phyloP scores from a whole-genome alignment of 1,140 invertebrate species.

The Chionoecetes opilio region DNA sequence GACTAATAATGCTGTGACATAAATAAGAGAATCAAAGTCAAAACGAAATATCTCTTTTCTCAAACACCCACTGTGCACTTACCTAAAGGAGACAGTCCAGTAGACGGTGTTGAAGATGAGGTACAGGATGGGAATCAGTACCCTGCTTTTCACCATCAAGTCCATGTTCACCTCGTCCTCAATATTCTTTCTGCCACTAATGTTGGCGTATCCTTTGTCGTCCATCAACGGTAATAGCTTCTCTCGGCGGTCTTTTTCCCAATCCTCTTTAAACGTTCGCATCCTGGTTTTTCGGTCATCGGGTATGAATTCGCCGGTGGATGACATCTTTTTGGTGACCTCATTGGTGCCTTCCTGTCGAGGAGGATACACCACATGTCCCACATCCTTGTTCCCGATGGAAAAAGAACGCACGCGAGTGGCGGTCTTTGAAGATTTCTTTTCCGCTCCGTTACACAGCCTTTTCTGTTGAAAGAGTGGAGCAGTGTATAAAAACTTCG shows the following conservation, averaged over 20 bases:
- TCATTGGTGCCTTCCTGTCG: not conserved
- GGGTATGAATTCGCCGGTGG: not conserved
- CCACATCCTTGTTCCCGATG: too few species aligned
- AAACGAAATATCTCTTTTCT: too few species aligned
- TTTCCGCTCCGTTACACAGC: not conserved
- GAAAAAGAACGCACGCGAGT: not conserved
- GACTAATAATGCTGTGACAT: too few species aligned
- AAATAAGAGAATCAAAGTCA: too few species aligned
- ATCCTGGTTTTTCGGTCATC: not conserved
- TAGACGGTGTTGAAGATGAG: slow-evolving; percentile 50
- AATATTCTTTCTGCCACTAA: not conserved
- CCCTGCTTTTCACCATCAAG: slow-evolving; percentile 60
- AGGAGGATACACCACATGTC: too few species aligned
- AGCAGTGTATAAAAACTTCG: too few species aligned
- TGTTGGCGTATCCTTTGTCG: not conserved
- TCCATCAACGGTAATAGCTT: not conserved
- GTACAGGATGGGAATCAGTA: slow-evolving; percentile 46
- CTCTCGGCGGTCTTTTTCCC: not conserved
- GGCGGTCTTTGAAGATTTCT: not conserved
- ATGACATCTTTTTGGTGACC: not conserved
- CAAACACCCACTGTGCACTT: not conserved
- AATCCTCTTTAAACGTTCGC: not conserved
- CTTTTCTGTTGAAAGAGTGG: too few species aligned
- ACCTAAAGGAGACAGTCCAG: slow-evolving; percentile 49
- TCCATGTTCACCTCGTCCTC: slow-evolving; percentile 44